A percentile compares a stretch with the other conserved stretches of the same genome.
These are phyloP conservation scores for Microvelia longipes DNA, from an alignment of 1,140 invertebrate species.

Conservation along the genomic window DNA sequence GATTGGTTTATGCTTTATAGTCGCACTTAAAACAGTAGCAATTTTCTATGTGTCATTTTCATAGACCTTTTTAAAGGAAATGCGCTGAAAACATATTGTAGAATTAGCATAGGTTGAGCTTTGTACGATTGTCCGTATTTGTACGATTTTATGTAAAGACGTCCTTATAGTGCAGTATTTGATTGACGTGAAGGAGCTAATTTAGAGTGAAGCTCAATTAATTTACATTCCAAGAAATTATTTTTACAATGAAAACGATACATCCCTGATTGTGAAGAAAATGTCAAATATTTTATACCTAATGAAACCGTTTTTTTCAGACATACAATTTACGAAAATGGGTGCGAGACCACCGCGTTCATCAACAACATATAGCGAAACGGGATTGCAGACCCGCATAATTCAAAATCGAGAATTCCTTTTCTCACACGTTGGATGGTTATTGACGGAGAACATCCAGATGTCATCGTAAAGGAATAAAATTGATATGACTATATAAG, in stretches of 20 bases:
- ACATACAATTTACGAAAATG: slow-evolving; percentile 26
- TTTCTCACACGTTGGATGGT: slow-evolving; percentile 81
- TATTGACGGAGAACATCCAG: slow-evolving; percentile 68
- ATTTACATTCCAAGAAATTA: not conserved
- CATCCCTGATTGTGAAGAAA: not conserved
- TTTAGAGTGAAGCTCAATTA: too few relatives aligned
- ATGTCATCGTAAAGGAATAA: slow-evolving; percentile 53
- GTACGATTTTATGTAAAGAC: too few relatives aligned
- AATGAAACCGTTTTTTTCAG: not conserved
- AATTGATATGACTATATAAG: slow-evolving; percentile 63
- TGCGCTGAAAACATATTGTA: too few relatives aligned
- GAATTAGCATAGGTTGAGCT: too few relatives aligned
- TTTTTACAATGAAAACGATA: not conserved
- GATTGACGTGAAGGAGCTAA: too few relatives aligned
- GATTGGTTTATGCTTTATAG: too few relatives aligned
- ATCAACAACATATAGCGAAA: slow-evolving; percentile 41
- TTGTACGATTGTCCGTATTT: too few relatives aligned
- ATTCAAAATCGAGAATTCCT: slow-evolving; percentile 78
- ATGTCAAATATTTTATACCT: not conserved
- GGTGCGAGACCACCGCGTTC: slow-evolving; percentile 37
- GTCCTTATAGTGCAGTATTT: too few relatives aligned
- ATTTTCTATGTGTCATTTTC: too few relatives aligned
- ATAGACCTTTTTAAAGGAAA: too few relatives aligned
- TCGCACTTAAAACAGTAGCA: too few relatives aligned
- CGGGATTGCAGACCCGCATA: slow-evolving; percentile 78